Conservation (phyloP, 2,888 invertebrate species). For the Ptilodon capucinus region DNA sequence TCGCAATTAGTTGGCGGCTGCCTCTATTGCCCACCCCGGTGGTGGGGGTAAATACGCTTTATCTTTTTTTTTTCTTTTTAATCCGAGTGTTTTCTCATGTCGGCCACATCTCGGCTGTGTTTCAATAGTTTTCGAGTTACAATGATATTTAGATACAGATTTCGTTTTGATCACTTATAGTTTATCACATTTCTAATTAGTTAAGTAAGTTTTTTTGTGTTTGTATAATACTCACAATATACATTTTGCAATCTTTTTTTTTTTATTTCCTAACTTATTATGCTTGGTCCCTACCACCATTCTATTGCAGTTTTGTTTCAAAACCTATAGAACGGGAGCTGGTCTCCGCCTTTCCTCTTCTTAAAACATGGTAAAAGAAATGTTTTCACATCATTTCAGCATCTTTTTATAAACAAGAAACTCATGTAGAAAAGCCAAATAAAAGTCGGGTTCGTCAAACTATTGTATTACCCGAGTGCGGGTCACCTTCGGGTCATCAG, state of each 20-base stretch:
- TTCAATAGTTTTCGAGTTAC: constrained; percentile 40
- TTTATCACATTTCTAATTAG: too few species aligned
- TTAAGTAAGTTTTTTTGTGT: too few species aligned
- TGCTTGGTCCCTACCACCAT: too few species aligned
- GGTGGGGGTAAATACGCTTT: constrained; percentile 58
- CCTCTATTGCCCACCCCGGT: constrained; percentile 60
- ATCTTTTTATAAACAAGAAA: constrained; percentile 25
- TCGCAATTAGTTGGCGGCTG: constrained; percentile 73
- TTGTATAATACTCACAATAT: too few species aligned
- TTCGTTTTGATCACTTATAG: constrained; percentile 17
- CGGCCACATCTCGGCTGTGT: constrained; percentile 37
- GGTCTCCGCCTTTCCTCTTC: too few species aligned
- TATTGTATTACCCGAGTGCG: constrained; percentile 49
- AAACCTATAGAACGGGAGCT: too few species aligned
- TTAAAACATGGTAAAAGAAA: too few species aligned
- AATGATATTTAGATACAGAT: constrained; percentile 35
- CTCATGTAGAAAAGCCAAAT: constrained; percentile 36
- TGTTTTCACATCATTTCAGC: neutral
- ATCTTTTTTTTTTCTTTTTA: constrained; percentile 58
- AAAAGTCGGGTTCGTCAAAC: constrained; percentile 65
- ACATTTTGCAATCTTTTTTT: too few species aligned
- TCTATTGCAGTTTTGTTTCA: too few species aligned
- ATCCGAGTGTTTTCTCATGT: constrained; percentile 52
- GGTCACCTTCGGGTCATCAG: constrained; percentile 75
- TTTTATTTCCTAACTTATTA: too few species aligned